Evolutionary conservation across 2,888 invertebrate species (phyloP).

Genomic region (Drosophila atripex): DNA sequence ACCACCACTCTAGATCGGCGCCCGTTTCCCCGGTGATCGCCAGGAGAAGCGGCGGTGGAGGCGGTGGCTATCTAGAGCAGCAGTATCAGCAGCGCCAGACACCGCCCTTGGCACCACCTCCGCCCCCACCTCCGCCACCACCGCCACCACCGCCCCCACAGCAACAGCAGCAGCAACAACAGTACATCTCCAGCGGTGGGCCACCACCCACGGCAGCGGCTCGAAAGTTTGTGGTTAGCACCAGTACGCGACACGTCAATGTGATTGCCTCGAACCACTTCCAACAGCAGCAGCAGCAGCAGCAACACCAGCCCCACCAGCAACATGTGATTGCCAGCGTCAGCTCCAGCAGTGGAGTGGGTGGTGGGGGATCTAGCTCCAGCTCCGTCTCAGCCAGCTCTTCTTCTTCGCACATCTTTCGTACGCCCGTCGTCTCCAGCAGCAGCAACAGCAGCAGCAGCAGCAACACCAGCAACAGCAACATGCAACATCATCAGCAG

Average conservation of each 20-base stretch:
- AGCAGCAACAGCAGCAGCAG: slow-evolving; percentile 80
- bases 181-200: slow-evolving; percentile 43
- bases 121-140: slow-evolving; percentile 45
- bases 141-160: slow-evolving; percentile 42
- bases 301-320: slow-evolving; percentile 49
- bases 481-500: slow-evolving; percentile 31
- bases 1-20: slow-evolving; percentile 78
- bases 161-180: slow-evolving; percentile 53
- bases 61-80: slow-evolving; percentile 54
- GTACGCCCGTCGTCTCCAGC: slow-evolving; percentile 83
- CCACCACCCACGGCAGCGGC: slow-evolving; percentile 68
- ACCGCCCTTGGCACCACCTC: slow-evolving; percentile 59
- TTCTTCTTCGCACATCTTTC: slow-evolving; percentile 74
- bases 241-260: slow-evolving; percentile 77
- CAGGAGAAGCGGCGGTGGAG: slow-evolving; percentile 45
- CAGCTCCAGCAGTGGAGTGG: slow-evolving; percentile 54
- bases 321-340: slow-evolving; percentile 62
- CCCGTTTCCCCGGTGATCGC: slow-evolving; percentile 73
- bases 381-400: slow-evolving; percentile 52
- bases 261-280: slow-evolving; percentile 80
- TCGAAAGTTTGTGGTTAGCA: slow-evolving; percentile 81
- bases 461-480: slow-evolving; percentile 44
- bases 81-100: slow-evolving; percentile 50
- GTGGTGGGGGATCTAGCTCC: slow-evolving; percentile 29
- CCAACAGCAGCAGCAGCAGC: slow-evolving; percentile 45